Evolutionary conservation across 2,888 invertebrate species (phyloP).

Genomic region (Acrobasis repandana): DNA sequence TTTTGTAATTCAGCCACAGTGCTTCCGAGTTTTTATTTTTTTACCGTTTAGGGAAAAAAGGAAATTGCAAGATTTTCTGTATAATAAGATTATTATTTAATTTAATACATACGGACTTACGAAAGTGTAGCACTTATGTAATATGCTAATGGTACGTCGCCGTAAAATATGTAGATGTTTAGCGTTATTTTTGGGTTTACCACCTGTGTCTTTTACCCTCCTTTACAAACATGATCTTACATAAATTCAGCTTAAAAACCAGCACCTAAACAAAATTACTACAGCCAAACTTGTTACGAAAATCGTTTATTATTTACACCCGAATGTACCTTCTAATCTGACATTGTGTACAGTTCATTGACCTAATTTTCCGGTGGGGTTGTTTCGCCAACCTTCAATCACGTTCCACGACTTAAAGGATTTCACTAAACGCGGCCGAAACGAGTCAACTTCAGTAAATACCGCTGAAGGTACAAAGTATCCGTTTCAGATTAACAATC

Average conservation of each 20-base stretch:
- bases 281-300: constrained; percentile 29
- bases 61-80: not conserved
- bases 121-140: not conserved
- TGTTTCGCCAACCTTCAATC: constrained; percentile 50
- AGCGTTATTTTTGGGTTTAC: constrained; percentile 6
- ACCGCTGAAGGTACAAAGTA: constrained; percentile 52
- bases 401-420: constrained; percentile 55
- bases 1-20: constrained; percentile 2
- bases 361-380: constrained; percentile 42
- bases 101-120: not conserved
- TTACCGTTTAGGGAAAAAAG: not conserved
- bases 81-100: not conserved
- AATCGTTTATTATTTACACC: constrained; percentile 14
- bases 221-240: not conserved
- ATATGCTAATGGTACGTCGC: not conserved
- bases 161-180: not conserved
- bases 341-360: constrained; percentile 34
- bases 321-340: constrained; percentile 5
- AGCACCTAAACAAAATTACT: constrained; percentile 25
- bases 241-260: constrained; percentile 5
- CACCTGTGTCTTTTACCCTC: not conserved
- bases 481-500: constrained; percentile 65
- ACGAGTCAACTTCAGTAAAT: constrained; percentile 34
- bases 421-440: constrained; percentile 46
- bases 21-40: not conserved